phyloP scores from a whole-genome alignment of 2,888 invertebrate genomes.

The Ectropis crepuscularia region DNA sequence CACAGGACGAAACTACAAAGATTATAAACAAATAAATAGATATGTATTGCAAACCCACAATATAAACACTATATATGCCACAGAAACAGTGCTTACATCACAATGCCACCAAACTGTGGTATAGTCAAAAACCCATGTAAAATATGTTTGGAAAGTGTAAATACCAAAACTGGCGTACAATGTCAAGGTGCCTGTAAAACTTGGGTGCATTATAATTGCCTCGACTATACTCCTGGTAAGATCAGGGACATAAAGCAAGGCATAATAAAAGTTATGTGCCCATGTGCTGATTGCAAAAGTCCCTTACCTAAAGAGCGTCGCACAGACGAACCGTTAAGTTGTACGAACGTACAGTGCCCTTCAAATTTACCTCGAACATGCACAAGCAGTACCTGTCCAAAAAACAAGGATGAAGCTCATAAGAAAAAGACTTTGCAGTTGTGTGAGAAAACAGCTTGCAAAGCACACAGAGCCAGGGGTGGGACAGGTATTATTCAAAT shows the following conservation, averaged over 20 bases:
- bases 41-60: neutral
- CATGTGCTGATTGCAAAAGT: constrained; percentile 71
- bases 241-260: constrained; percentile 69
- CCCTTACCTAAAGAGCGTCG: constrained; percentile 57
- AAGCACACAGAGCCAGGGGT: neutral
- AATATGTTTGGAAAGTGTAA: constrained; percentile 65
- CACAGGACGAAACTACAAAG: too few species aligned
- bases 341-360: constrained; percentile 61
- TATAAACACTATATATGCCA: constrained; percentile 12
- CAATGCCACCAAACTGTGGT: constrained; percentile 57
- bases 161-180: constrained; percentile 63
- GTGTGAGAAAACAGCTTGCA: constrained; percentile 32
- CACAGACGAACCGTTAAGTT: constrained; percentile 58
- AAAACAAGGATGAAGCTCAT: constrained; percentile 37
- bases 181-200: constrained; percentile 69
- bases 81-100: constrained; percentile 36
- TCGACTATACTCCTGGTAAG: constrained; percentile 72
- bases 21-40: too few species aligned
- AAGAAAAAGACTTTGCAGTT: constrained; percentile 41
- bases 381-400: constrained; percentile 49
- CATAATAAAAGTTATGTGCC: constrained; percentile 68
- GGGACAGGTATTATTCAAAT: too few species aligned
- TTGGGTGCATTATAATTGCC: constrained; percentile 71
- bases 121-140: constrained; percentile 71
- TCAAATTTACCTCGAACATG: constrained; percentile 62